Base-by-base conservation (phyloP, 2,888 invertebrate genomes). In the Brachycybe producta region DNA sequence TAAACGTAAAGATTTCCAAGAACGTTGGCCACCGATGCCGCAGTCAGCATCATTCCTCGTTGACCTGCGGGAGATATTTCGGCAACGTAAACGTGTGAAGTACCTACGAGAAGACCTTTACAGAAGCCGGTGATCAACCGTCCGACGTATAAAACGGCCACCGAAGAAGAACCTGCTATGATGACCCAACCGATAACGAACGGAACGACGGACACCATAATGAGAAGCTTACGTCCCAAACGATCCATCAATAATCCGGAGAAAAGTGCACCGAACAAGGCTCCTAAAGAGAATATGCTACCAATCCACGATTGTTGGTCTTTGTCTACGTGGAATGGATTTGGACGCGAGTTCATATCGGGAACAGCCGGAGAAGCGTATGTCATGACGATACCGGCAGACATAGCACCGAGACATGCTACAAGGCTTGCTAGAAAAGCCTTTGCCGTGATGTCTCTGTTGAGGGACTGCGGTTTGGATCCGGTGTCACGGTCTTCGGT, bases 11-110 rank as follows among this genome's bases (percentile, higher is more conserved):
- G 21, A 17, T 17, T 46, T 19, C 46, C 46, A 8, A 46, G 2
- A 8, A 17, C 35, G 15, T 35, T 36, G 4, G 7, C 7, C 5
- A 46, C 17, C 23, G 35, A 13, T 4, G 35, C 21, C 1, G 11
- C 19, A 35, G 85, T 83, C 3, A 94, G 92, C 26, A 95, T 72
- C 13, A 84, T 80, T 5, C 94, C 94, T 53, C 95, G 75, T 8
- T 90, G 82, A 72, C 91, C 86, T 1, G 91, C 84, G 64, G 92
- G 87, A 28, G 92, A 75, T 1, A 88, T 85, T 70, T 95, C 94
- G 30, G 90, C 90, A 48, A 95, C 75, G 65, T 94, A 95, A 2
- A 94, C 87, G 0, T 94, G 92, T 57, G 86, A 75, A 17, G 84
- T 81, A 2, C 94, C 74, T 1, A 88, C 87, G 2, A 84, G 81